Percentiles rank a stretch among this genome's conserved stretches.
Evolutionary conservation across 2,797 vertebrate species (phyloP).

Genomic region (Lemur catta): DNA sequence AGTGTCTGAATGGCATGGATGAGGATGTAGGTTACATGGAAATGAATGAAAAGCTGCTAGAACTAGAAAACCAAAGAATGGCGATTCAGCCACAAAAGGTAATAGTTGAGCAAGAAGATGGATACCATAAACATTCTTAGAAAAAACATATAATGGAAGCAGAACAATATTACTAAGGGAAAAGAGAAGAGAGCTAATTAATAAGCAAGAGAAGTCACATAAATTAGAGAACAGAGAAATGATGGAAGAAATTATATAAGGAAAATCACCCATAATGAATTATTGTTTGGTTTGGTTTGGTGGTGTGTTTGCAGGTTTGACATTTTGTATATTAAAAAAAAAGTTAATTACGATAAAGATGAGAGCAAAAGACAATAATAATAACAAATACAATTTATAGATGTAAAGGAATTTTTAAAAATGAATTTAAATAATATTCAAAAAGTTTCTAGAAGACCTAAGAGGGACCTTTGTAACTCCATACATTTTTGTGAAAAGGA

Average conservation of each 20-base stretch:
- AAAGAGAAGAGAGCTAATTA: neutral
- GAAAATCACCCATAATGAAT: neutral
- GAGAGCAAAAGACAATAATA: neutral
- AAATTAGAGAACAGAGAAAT: constrained; percentile 1
- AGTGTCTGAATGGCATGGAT: neutral
- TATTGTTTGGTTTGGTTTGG: neutral
- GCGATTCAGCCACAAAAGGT: neutral
- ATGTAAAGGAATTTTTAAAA: neutral
- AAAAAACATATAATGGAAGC: neutral
- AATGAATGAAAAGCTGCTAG: neutral
- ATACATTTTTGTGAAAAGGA: neutral
- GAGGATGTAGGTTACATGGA: neutral
- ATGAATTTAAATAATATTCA: neutral
- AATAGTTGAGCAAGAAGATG: neutral
- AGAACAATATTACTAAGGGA: neutral
- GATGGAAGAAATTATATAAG: neutral
- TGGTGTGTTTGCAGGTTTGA: neutral
- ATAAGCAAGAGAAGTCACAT: neutral
- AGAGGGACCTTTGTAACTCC: neutral
- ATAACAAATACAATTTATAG: neutral
- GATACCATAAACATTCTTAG: neutral
- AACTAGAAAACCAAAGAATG: neutral
- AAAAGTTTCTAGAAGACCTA: neutral
- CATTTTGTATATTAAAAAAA: neutral
- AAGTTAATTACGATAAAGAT: neutral